phyloP scores from a whole-genome alignment of 2,113 vertebrate species.

The Tricholaema leucomelas region DNA sequence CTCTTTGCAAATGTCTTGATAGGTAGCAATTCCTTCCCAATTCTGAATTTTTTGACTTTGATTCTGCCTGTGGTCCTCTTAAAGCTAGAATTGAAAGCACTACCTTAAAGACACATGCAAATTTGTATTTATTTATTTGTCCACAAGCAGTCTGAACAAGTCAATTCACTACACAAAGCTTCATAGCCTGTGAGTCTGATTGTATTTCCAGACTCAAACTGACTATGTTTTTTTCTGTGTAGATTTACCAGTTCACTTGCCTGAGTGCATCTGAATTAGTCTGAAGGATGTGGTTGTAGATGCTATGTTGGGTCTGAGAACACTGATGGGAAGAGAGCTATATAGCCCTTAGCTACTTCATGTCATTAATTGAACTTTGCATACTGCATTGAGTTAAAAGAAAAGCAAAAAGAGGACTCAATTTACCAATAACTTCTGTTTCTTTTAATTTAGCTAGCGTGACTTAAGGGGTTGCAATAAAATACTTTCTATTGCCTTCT shows the following conservation, averaged over 20 bases:
- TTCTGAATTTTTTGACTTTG: not conserved
- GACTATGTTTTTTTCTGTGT: not conserved
- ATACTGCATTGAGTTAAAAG: not conserved
- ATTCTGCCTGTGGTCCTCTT: not conserved
- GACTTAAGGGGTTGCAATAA: not conserved
- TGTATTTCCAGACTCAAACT: not conserved
- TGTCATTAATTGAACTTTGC: not conserved
- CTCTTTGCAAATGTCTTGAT: not conserved
- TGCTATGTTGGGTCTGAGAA: not conserved
- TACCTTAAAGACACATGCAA: not conserved
- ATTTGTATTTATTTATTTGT: not conserved
- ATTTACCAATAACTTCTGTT: not conserved
- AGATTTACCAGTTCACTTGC: not conserved
- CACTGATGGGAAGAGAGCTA: rapidly evolving
- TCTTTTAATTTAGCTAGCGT: not conserved
- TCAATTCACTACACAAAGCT: not conserved
- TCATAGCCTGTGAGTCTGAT: not conserved
- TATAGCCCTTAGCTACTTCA: not conserved
- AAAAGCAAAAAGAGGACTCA: not conserved
- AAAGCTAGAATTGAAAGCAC: not conserved
- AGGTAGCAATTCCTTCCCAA: not conserved
- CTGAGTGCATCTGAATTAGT: not conserved
- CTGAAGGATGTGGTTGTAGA: not conserved
- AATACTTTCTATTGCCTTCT: not conserved
- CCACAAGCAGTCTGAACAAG: not conserved